These are phyloP conservation scores for Eucera pruinosa DNA, from an alignment of 2,888 invertebrate species.

Conservation along the genomic window DNA sequence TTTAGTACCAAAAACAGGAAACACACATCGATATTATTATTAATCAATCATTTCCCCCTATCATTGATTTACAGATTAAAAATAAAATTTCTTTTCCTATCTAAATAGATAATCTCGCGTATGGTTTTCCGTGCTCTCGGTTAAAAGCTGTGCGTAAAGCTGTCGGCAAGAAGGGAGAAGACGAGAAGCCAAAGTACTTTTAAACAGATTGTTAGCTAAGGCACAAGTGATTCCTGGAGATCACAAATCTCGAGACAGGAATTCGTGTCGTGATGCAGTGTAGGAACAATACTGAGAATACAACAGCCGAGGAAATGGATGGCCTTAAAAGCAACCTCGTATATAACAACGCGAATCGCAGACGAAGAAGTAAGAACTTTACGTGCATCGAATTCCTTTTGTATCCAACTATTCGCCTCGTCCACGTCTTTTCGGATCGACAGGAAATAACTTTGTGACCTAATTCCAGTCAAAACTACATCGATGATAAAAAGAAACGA, in stretches of 20 bases:
- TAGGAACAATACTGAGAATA: constrained; percentile 62
- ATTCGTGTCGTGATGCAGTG: constrained; percentile 44
- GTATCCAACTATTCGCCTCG: constrained; percentile 22
- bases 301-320: constrained; percentile 59
- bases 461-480: constrained; percentile 10
- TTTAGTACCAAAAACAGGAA: neutral
- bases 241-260: constrained; percentile 50
- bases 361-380: constrained; percentile 44
- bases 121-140: too few relatives aligned
- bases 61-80: neutral
- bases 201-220: constrained; percentile 24
- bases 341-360: constrained; percentile 16
- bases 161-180: neutral
- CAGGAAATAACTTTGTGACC: constrained; percentile 30
- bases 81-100: neutral
- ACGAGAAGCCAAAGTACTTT: constrained; percentile 9
- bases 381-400: constrained; percentile 45
- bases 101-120: neutral
- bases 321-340: constrained; percentile 60
- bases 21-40: neutral
- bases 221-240: constrained; percentile 42
- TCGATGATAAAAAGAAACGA: neutral
- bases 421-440: constrained; percentile 22
- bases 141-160: neutral
- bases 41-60: neutral